Base-by-base conservation (phyloP, 2,113 vertebrate species). In the Phrynosoma blainvillii region DNA sequence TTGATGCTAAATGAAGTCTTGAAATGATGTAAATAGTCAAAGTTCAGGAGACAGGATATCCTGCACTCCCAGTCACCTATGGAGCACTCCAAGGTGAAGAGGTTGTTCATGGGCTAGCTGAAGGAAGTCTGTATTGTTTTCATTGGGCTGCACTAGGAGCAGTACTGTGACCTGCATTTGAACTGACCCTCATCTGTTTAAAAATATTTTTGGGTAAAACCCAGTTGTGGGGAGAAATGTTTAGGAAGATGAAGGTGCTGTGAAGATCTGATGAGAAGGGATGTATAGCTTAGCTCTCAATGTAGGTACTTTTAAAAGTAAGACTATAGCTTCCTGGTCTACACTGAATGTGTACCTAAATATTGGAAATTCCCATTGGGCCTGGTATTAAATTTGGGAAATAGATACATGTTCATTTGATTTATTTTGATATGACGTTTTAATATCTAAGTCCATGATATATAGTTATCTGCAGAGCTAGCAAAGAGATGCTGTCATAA, bases 21-120 rank as follows among this genome's bases (percentile, higher is more conserved):
- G n/a, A 47, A 82, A 62, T 8, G 59, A 5, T 62, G 68, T 14
- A 21, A 62, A 21, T 27, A 77, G 47, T 68, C 56, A 47, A 20
- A 66, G 25, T 14, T 59, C 36, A 59, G 70, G 68, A 40, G 47
- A 36, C 80, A 84, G 87, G 74, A 88, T 88, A 65, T 70, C 86
- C 42, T 83, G 62, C 77, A 78, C 80, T 56, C 30, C 32, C 25
- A 59, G n/a, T 80, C 77, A 80, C n/a, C 68, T 80, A 40, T 40
- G 77, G 54, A 42, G 73, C 36, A 76, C 62, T 78, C 52, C 11
- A 36, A 78, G 59, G 74, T 78, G 74, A 84, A 83, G 23, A 62
- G 74, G 14, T 66, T 27, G 21, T 83, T 70, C 62, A 27, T 66
- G 83, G 87, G 73, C 47, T 56, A 79, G 78, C 74, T 87, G 84